Base-by-base conservation (phyloP, 2,888 invertebrate genomes). In the Phytoseiulus persimilis region DNA sequence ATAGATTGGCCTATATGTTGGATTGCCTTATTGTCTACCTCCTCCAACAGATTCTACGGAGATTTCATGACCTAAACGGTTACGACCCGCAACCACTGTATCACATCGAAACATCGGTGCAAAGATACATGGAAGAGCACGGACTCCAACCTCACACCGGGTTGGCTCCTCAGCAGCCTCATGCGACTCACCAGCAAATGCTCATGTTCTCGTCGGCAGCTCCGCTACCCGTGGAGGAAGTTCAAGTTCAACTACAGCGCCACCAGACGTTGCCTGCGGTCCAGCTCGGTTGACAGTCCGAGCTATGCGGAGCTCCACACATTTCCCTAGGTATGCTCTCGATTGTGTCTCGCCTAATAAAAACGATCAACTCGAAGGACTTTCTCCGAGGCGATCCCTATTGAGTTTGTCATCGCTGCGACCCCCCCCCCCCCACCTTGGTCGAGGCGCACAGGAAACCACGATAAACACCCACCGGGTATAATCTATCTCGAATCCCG, bases 11-110 rank as follows among this genome's bases (percentile, higher is more conserved):
- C n/a, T n/a, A n/a, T 11, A 83, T 11, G 6, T 83, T 6, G 14
- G 31, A 83, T 2, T 83, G 83, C 2, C n/a, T 3, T 11, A 83
- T 31, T 83, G n/a, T 31, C n/a, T n/a, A 83, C 14, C 83, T 33
- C 33, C 45, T 33, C 33, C 39, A 31, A 28, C 33, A 87, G 87
- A 31, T 87, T 9, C 87, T 87, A n/a, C 87, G 87, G 6, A 33
- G 87, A 32, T 87, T 87, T 33, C 45, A 87, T 18, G 87, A 87
- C 18, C 32, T 87, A 23, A 87, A 87, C 87, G 87, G 87, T 0
- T 87, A 33, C 33, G 87, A 87, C 32, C 87, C 87, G 23, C n/a
- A 33, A 23, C 87, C 87, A 18, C 33, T 87, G 9, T 87, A 87
- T 18, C 39, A 45, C 0, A 33, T 87, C 6, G 87, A 87, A n/a